A percentile compares a stretch with the other conserved stretches of the same genome.
These are phyloP conservation scores for Alviniconcha marisindica DNA, from an alignment of 1,140 invertebrate genomes.

Conservation along the genomic window DNA sequence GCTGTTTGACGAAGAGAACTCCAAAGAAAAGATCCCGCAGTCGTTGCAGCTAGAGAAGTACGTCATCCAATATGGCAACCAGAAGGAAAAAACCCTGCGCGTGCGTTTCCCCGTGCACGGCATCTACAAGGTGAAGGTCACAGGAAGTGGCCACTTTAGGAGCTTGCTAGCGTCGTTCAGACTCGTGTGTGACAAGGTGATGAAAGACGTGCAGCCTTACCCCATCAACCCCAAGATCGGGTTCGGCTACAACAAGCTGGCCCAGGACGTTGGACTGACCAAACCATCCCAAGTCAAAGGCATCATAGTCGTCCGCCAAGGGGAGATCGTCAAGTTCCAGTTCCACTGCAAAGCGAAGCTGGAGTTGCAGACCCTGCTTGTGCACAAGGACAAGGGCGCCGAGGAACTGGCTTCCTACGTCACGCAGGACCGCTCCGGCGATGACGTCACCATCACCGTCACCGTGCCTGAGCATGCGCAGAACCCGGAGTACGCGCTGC, in stretches of 20 bases:
- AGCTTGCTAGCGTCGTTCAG: conserved; percentile 49
- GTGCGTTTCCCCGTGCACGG: conserved; percentile 58
- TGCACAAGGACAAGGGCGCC: conserved; percentile 36
- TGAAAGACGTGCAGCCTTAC: conserved; percentile 52
- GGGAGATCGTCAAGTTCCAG: conserved; percentile 44
- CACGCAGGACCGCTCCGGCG: conserved; percentile 1
- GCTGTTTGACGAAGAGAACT: conserved; percentile 40
- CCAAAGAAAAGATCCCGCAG: conserved; percentile 49
- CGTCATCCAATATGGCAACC: conserved; percentile 49
- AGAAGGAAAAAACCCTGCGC: conserved; percentile 45
- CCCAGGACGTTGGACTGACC: conserved; percentile 47
- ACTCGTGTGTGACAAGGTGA: conserved; percentile 51
- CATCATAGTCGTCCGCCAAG: conserved; percentile 44
- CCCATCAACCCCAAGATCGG: conserved; percentile 59
- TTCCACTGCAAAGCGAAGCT: conserved; percentile 45
- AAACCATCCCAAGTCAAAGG: conserved; percentile 46
- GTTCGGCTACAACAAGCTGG: conserved; percentile 52
- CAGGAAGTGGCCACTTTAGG: not conserved
- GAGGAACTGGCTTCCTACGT: conserved; percentile 38
- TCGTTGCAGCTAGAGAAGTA: conserved; percentile 45
- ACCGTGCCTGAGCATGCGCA: conserved; percentile 38
- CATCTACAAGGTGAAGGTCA: conserved; percentile 50
- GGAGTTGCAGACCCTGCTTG: conserved; percentile 44
- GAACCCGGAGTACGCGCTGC: conserved; percentile 44
- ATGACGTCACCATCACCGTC: conserved; percentile 38